Percentiles rank a stretch among this genome's conserved stretches.
phyloP scores from a whole-genome alignment of 2,113 vertebrate species.

The Cavia aperea region DNA sequence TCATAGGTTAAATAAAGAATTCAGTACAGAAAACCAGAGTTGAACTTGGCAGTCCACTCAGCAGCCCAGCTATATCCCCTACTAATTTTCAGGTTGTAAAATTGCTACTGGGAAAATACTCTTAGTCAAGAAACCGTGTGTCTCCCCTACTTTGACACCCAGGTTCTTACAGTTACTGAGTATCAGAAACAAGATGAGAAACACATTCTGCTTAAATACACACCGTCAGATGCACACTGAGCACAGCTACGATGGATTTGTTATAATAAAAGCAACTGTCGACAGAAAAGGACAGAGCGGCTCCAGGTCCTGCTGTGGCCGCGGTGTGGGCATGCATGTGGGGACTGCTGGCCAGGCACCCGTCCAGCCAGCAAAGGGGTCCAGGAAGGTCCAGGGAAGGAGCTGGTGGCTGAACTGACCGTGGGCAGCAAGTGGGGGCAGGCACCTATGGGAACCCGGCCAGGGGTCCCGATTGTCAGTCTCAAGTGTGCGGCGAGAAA shows the following conservation, averaged over 20 bases:
- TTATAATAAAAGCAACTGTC: not conserved
- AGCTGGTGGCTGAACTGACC: not conserved
- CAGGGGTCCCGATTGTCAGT: too few species aligned
- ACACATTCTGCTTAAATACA: not conserved
- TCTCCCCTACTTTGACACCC: not conserved
- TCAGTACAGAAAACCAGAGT: not conserved
- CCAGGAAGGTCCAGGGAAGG: not conserved
- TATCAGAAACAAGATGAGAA: not conserved
- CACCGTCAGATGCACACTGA: not conserved
- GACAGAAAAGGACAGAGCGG: not conserved
- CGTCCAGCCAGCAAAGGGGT: not conserved
- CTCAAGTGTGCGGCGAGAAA: too few species aligned
- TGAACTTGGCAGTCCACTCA: not conserved
- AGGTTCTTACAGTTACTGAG: not conserved
- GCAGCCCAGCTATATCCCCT: not conserved
- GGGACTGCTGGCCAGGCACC: not conserved
- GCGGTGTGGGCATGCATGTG: not conserved
- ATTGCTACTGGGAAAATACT: not conserved
- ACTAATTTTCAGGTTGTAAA: conserved; percentile 9
- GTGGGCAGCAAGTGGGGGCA: not conserved
- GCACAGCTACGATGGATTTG: not conserved
- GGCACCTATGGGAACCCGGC: too few species aligned
- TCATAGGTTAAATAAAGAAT: not conserved
- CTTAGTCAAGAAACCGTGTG: conserved; percentile 6
- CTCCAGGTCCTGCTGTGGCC: too few species aligned